phyloP scores from a whole-genome alignment of 2,888 invertebrate species.

The Nephrotoma appendiculata region DNA sequence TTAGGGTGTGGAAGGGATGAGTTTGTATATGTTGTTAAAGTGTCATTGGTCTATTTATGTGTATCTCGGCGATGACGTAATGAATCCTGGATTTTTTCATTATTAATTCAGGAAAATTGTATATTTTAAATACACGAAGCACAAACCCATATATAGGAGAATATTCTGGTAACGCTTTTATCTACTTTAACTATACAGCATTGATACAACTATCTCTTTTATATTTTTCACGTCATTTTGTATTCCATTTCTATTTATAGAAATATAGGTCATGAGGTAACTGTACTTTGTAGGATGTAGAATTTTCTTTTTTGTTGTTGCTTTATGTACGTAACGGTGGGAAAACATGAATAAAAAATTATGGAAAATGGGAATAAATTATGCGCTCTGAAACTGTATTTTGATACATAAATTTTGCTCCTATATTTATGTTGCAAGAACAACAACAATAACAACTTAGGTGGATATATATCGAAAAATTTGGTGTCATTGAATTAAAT shows the following conservation, averaged over 20 bases:
- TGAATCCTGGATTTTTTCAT: background rate
- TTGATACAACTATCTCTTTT: background rate
- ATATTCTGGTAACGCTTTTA: background rate
- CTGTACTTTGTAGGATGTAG: background rate
- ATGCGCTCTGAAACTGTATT: background rate
- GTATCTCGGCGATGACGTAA: background rate
- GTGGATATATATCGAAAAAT: background rate
- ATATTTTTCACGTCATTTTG: background rate
- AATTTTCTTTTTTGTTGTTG: background rate
- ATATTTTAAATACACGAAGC: background rate
- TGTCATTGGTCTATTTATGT: background rate
- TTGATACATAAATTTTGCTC: background rate
- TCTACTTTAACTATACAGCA: background rate
- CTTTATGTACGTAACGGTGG: background rate
- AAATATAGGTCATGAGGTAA: background rate
- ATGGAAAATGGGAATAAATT: background rate
- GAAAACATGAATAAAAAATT: too few relatives aligned
- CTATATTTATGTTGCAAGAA: background rate
- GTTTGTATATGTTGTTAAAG: background rate
- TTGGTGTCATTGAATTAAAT: background rate
- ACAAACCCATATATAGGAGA: background rate
- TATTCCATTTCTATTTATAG: background rate
- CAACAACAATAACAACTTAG: background rate
- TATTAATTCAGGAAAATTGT: background rate
- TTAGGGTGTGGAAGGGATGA: background rate